Base-by-base conservation (phyloP, 2,888 invertebrate species). In the Ephialtes manifestator region DNA sequence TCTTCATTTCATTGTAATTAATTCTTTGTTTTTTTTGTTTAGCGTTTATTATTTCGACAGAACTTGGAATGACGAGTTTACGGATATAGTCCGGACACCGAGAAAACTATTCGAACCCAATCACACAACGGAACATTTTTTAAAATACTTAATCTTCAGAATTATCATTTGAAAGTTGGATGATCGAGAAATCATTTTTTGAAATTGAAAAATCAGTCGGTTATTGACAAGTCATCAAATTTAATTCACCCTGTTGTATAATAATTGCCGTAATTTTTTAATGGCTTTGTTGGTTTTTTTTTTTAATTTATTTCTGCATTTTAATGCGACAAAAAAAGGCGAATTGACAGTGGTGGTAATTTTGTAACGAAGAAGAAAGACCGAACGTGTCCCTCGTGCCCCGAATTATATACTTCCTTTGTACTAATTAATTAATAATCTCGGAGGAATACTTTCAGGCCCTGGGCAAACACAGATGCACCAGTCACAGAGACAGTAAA, bases 371-470 rank as follows among this genome's bases (percentile, higher is more conserved):
- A 35, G 48, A 72, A 72, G 13, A 71, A 70, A 60, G 55, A 58
- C 43, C 48, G 5, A 39, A 70, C 31, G 31, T 55, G 48, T 72
- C 71, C 58, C 70, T 53, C 55, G 68, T 53, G 55, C 60, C 65
- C 63, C 71, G 78, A 71, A 80, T 72, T 53, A 72, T 68, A 46
- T 60, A 39, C 39, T 53, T 18, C 75, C 55, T 81, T 85, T 76
- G 78, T 76, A 70, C 80, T 65, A 84, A 63, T 76, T 53, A 70
- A 84, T 80, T 51, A 84, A 81, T 71, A 75, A 81, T 79, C 75
- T 81, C 75, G 70, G 68, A 81, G 76, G 74, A 78, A 81, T 84
- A 84, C 85, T 82, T 85, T 82, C 81, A 77, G 81, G 81, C 75
- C 84, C 75, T 67, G 81, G 63, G 53, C 77, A 72, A 65, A 81